phyloP scores from a whole-genome alignment of 2,888 invertebrate species.

The Petrolisthes cinctipes region DNA sequence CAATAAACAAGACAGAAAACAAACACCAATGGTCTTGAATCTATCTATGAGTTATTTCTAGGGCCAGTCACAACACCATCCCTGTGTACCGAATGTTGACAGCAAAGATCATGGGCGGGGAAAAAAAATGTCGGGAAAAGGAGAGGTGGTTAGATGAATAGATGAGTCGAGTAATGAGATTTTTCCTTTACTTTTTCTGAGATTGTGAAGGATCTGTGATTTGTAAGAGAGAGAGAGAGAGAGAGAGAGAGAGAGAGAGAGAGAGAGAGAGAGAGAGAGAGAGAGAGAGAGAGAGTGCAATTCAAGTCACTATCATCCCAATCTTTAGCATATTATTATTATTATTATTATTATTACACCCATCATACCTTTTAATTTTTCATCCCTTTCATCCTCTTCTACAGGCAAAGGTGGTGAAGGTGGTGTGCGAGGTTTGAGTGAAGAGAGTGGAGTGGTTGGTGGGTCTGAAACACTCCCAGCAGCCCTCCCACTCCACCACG shows the following conservation, averaged over 20 bases:
- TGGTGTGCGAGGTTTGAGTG: background rate
- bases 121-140: background rate
- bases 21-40: background rate
- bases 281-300: background rate
- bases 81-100: background rate
- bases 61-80: no score
- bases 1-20: background rate
- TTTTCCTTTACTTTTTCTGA: no score
- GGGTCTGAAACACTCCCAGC: conserved; percentile 23
- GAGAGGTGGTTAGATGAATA: background rate
- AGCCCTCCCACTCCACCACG: conserved; percentile 36
- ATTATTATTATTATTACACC: no score
- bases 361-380: no score
- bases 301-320: no score
- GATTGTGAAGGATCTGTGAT: background rate
- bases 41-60: no score
- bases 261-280: background rate
- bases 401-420: background rate
- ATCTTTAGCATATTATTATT: no score
- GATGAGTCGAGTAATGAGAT: background rate
- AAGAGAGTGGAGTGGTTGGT: background rate
- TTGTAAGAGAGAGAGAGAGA: background rate
- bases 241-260: background rate
- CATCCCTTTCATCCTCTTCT: no score
- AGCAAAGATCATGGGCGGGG: background rate